Percentiles rank a stretch among this genome's conserved stretches.
Conservation (phyloP, 2,888 invertebrate genomes). For the Dascillus cervinus region DNA sequence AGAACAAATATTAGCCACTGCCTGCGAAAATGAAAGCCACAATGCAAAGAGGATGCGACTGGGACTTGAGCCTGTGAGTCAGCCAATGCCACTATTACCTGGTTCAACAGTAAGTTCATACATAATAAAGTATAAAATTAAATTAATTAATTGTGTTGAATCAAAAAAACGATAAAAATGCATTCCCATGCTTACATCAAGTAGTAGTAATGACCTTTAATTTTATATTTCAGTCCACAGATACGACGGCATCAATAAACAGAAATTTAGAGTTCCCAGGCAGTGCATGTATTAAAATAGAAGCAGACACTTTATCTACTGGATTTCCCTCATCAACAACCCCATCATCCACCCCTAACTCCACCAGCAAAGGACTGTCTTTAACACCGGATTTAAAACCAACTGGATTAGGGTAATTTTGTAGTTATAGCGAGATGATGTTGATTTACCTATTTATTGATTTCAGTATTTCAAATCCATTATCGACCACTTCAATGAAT, state of each 20-base stretch:
- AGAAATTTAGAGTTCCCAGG: conserved; percentile 38
- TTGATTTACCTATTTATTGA: too few species aligned
- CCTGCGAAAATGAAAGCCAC: conserved; percentile 95
- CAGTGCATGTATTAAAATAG: conserved; percentile 36
- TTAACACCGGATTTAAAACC: conserved; percentile 42
- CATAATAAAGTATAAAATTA: conserved; percentile 1
- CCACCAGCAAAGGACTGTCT: conserved; percentile 45
- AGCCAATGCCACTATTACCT: conserved; percentile 74
- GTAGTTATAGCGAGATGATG: too few species aligned
- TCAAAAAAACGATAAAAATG: too few species aligned
- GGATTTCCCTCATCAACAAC: conserved; percentile 40
- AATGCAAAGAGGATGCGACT: conserved; percentile 96
- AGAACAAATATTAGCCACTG: conserved; percentile 90
- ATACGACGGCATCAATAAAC: conserved; percentile 51
- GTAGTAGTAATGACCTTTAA: neutral
- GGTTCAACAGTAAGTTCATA: conserved; percentile 50
- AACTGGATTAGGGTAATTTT: conserved; percentile 32
- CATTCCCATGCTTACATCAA: too few species aligned
- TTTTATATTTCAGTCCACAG: conserved; percentile 44
- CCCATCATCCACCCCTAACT: conserved; percentile 46
- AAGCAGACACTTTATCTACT: conserved; percentile 33
- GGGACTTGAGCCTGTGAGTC: conserved; percentile 89
- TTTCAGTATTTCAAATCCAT: conserved; percentile 32
- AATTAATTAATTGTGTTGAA: neutral
- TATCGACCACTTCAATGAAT: conserved; percentile 35